phyloP scores from a whole-genome alignment of 2,797 vertebrate species.

The Denticeps clupeoides region DNA sequence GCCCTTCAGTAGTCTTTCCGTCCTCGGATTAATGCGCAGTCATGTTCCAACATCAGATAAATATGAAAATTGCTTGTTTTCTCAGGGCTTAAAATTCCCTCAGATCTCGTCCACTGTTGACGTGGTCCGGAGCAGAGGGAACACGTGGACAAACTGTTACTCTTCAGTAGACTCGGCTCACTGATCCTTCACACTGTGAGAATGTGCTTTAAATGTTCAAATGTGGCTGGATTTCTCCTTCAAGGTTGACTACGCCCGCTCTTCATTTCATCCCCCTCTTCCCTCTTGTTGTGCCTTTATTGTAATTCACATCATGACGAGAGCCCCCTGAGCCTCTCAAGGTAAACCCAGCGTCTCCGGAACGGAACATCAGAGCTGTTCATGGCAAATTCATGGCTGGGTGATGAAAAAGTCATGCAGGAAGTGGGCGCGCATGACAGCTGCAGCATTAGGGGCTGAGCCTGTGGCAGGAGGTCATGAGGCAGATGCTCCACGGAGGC shows the following conservation, averaged over 20 bases:
- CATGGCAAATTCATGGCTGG: conserved; percentile 36
- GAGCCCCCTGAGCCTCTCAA: conserved; percentile 32
- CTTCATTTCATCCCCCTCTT: conserved; percentile 2
- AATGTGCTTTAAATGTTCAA: no score
- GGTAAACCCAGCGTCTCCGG: conserved; percentile 25
- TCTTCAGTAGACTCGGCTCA: no score
- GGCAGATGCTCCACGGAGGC: conserved; percentile 1
- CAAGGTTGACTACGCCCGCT: not conserved
- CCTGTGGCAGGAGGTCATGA: not conserved
- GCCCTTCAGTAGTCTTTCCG: no score
- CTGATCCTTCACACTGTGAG: no score
- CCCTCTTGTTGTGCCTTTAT: not conserved
- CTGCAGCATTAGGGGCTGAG: conserved; percentile 7
- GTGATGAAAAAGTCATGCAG: conserved; percentile 34
- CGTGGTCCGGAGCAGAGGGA: no score
- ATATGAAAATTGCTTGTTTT: no score
- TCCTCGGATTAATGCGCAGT: no score
- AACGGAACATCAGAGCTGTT: conserved; percentile 23
- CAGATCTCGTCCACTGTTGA: no score
- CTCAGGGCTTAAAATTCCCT: no score
- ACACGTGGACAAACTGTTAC: no score
- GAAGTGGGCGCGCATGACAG: conserved; percentile 14
- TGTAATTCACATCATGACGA: conserved; percentile 16
- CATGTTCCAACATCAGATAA: no score
- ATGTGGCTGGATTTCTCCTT: no score